Evolutionary conservation across 2,888 invertebrate species (phyloP).

Genomic region (Aricia artaxerxes): DNA sequence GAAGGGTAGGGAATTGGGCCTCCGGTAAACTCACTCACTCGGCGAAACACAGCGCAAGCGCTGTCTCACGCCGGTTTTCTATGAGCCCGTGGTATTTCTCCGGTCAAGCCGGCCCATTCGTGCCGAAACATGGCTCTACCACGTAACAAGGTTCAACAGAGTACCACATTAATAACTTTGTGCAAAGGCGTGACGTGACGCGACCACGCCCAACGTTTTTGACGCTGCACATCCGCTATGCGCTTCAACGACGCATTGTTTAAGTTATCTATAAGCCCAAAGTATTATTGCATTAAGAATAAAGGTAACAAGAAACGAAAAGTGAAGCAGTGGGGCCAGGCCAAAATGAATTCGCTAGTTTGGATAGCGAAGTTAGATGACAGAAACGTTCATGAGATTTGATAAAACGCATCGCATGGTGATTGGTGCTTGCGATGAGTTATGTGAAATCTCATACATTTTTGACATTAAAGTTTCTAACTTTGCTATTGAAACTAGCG

Average conservation of each 20-base stretch:
- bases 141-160: neutral
- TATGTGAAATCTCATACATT: too few relatives aligned
- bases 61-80: too few relatives aligned
- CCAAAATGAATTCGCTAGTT: neutral
- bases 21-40: too few relatives aligned
- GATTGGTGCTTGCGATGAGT: too few relatives aligned
- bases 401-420: too few relatives aligned
- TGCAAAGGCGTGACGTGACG: conserved; percentile 5
- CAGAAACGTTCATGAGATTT: neutral
- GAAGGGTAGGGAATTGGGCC: too few relatives aligned
- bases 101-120: too few relatives aligned
- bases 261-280: neutral
- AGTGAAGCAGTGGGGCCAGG: neutral
- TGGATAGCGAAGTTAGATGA: neutral
- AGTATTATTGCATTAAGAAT: neutral
- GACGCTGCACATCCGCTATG: neutral
- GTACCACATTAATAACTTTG: neutral
- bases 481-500: too few relatives aligned
- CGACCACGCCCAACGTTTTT: neutral
- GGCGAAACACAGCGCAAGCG: too few relatives aligned
- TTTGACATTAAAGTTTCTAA: too few relatives aligned
- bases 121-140: too few relatives aligned
- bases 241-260: conserved; percentile 7
- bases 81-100: too few relatives aligned
- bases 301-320: neutral